These are phyloP conservation scores for Mythimna impura DNA, from an alignment of 2,888 invertebrate genomes.

Conservation along the genomic window DNA sequence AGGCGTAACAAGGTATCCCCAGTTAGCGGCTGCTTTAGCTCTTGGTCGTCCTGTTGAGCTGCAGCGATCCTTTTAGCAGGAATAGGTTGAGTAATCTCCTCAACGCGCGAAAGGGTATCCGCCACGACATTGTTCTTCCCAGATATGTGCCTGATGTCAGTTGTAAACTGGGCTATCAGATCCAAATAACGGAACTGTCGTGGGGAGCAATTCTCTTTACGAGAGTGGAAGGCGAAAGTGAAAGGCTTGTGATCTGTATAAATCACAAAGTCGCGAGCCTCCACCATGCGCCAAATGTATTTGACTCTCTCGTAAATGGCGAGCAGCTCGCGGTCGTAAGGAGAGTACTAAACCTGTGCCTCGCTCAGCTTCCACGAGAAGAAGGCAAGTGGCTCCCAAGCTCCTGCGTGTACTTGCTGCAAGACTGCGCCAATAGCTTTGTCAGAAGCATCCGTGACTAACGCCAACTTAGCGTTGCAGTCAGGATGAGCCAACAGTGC, in stretches of 20 bases:
- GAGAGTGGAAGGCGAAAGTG: background rate
- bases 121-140: background rate
- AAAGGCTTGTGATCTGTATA: conserved; percentile 1
- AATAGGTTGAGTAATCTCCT: background rate
- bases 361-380: too few species aligned
- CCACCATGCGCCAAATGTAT: background rate
- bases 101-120: background rate
- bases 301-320: background rate
- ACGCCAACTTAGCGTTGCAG: too few species aligned
- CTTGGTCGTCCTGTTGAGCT: background rate
- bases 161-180: background rate
- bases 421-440: too few species aligned
- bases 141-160: background rate
- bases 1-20: background rate
- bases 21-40: background rate
- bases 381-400: too few species aligned
- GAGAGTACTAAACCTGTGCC: background rate
- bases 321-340: background rate
- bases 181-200: background rate
- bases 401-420: too few species aligned
- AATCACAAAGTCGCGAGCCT: background rate
- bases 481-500: too few species aligned
- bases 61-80: background rate
- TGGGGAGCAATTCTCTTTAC: background rate
- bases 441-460: too few species aligned